Percentiles rank a stretch among this genome's conserved stretches.
These are phyloP conservation scores for Diadumene lineata DNA, from an alignment of 92 coral and sea anemone species.

Conservation along the genomic window DNA sequence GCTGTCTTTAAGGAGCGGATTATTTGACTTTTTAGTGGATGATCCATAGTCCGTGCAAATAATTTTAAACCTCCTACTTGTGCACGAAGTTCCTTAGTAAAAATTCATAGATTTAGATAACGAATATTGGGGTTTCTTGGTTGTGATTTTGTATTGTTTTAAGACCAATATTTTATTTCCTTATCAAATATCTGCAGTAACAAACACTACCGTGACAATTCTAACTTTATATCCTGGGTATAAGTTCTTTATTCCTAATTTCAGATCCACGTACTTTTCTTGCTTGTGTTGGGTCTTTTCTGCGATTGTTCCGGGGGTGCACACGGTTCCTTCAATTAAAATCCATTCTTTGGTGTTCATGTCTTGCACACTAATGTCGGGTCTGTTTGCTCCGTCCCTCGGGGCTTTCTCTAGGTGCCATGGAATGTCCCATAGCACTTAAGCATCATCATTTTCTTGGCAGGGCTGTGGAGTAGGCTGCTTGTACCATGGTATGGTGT, in stretches of 20 bases:
- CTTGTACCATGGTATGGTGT: constrained; percentile 16
- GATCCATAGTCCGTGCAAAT: too few relatives aligned
- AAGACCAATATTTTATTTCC: too few relatives aligned
- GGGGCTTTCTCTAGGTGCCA: constrained; percentile 9
- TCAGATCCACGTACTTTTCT: constrained; percentile 16
- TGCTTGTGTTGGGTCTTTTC: constrained; percentile 11
- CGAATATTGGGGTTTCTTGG: too few relatives aligned
- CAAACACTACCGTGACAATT: background rate
- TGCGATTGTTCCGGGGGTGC: constrained; percentile 12
- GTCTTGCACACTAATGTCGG: constrained; percentile 19
- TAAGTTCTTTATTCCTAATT: background rate
- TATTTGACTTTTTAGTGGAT: too few relatives aligned
- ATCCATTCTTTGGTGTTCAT: constrained; percentile 25
- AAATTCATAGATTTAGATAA: too few relatives aligned
- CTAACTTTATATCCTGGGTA: background rate
- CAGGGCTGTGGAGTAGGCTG: constrained; percentile 8
- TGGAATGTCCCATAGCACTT: constrained; percentile 17
- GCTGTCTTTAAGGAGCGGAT: too few relatives aligned
- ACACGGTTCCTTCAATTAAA: constrained; percentile 41
- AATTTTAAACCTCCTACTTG: too few relatives aligned
- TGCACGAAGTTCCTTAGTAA: too few relatives aligned
- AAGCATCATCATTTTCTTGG: constrained; percentile 1
- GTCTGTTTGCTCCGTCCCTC: constrained; percentile 14
- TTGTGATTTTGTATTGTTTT: too few relatives aligned
- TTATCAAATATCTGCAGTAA: too few relatives aligned